phyloP scores from a whole-genome alignment of 2,888 invertebrate species.

The Tenthredo livida region DNA sequence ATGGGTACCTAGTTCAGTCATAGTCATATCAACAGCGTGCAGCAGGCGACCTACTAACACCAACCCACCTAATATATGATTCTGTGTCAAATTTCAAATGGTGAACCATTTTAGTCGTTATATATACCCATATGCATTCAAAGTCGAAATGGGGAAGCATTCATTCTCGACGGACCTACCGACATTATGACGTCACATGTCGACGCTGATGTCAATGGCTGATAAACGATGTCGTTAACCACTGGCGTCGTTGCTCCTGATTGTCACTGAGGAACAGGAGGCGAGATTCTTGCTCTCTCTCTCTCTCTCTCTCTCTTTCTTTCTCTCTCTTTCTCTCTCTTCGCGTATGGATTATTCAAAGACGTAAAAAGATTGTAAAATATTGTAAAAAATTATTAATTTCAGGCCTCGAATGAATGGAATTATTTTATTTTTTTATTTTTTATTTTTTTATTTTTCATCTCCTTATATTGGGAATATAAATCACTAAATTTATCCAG shows the following conservation, averaged over 20 bases:
- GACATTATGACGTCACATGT: conserved; percentile 55
- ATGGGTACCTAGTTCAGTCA: no score
- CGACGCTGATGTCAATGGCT: conserved; percentile 54
- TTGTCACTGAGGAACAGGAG: conserved; percentile 47
- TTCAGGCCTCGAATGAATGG: background rate
- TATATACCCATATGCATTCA: conserved; percentile 32
- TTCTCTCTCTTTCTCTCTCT: background rate
- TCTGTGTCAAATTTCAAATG: conserved; percentile 29
- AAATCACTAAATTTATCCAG: conserved; percentile 50
- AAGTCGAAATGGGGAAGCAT: conserved; percentile 52
- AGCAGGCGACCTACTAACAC: no score
- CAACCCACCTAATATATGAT: background rate
- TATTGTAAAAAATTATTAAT: no score
- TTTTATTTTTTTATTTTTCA: background rate
- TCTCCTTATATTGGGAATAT: background rate
- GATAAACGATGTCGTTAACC: conserved; percentile 59
- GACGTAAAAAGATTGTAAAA: no score
- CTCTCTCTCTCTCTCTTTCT: no score
- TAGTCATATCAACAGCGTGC: no score
- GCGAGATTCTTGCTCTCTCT: background rate
- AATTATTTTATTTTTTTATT: background rate
- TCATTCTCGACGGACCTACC: conserved; percentile 51
- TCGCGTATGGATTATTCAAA: no score
- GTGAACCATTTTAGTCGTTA: background rate
- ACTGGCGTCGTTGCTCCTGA: conserved; percentile 53